Conservation (phyloP, 2,113 vertebrate genomes). For the Sisor rabdophorus region DNA sequence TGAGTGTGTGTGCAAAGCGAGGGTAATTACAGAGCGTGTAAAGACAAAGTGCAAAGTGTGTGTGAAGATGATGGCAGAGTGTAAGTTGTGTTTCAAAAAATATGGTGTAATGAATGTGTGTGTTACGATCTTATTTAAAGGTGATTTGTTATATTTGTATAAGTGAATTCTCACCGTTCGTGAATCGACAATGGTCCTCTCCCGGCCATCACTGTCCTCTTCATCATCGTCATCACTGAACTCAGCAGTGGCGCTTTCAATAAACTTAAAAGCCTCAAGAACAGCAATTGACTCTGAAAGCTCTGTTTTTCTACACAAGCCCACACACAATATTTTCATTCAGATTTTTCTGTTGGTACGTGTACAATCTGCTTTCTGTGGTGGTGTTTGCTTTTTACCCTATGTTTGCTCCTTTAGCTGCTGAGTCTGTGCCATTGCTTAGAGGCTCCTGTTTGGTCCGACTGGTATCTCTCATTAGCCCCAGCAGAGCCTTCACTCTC, state of each 20-base stretch:
- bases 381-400: neutral
- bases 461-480: slow-evolving; percentile 80
- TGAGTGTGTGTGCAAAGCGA: accelerated
- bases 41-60: too few relatives aligned
- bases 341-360: too few relatives aligned
- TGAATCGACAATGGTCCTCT: slow-evolving; percentile 81
- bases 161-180: slow-evolving; percentile 76
- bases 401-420: slow-evolving; percentile 56
- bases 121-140: too few relatives aligned
- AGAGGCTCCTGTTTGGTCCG: slow-evolving; percentile 77
- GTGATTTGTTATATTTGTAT: neutral
- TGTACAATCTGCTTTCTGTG: too few relatives aligned
- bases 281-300: slow-evolving; percentile 83
- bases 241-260: slow-evolving; percentile 86
- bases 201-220: slow-evolving; percentile 84
- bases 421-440: slow-evolving; percentile 89
- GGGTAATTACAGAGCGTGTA: neutral
- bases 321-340: neutral
- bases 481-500: slow-evolving; percentile 82
- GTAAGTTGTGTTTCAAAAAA: neutral
- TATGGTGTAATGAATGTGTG: neutral
- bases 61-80: too few relatives aligned
- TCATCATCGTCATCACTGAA: slow-evolving; percentile 97
- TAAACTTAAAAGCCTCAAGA: slow-evolving; percentile 89
- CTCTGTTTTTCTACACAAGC: slow-evolving; percentile 76